Evolutionary conservation across 2,797 vertebrate genomes (phyloP).

Genomic region (Hyperoplus lanceolatus): DNA sequence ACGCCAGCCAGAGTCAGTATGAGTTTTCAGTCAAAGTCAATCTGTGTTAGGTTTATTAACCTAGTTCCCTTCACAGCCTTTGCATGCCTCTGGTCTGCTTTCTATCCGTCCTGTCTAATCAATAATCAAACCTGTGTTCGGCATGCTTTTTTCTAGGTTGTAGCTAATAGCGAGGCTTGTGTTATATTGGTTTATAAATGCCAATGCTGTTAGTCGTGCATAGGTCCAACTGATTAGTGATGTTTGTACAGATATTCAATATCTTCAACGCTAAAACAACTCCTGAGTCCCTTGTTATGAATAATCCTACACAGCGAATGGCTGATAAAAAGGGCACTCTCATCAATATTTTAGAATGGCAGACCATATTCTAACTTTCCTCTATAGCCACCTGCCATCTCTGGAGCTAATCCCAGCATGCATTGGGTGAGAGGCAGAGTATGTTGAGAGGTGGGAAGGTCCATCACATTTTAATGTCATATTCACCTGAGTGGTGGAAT

Average conservation of each 20-base stretch:
- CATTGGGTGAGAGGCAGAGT: not conserved
- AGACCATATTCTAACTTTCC: not conserved
- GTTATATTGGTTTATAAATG: not conserved
- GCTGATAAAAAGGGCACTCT: not conserved
- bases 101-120: not conserved
- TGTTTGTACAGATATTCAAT: not conserved
- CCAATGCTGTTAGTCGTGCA: not conserved
- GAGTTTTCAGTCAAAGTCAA: conserved; percentile 40
- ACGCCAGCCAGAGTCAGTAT: conserved; percentile 1
- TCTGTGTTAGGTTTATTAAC: not conserved
- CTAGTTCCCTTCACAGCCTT: not conserved
- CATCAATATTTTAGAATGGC: not conserved
- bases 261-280: not conserved
- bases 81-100: conserved; percentile 39
- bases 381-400: not conserved
- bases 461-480: not conserved
- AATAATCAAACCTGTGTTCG: not conserved
- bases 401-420: not conserved
- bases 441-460: not conserved
- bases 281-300: not conserved
- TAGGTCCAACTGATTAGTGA: not conserved
- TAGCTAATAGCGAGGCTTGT: not conserved
- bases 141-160: not conserved
- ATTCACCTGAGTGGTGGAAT: not conserved
- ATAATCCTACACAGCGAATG: not conserved